Evolutionary conservation across 2,113 vertebrate genomes (phyloP).

Genomic region (Sialia sialis): DNA sequence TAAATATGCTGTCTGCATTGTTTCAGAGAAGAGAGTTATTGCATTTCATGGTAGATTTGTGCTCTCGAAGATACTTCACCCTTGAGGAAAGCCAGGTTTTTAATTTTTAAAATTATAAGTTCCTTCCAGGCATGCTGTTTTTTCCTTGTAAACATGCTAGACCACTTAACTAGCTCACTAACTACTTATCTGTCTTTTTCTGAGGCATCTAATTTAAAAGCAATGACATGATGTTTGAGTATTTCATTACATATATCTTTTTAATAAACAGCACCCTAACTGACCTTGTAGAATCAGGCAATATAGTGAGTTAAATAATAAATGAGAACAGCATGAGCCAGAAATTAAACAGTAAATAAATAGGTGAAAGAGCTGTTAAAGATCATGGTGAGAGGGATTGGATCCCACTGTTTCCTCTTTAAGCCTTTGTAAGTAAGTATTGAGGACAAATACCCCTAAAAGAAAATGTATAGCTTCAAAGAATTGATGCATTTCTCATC

Average conservation of each 20-base stretch:
- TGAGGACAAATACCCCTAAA: not conserved
- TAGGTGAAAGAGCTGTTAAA: not conserved
- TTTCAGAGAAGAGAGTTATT: not conserved
- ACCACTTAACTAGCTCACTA: not conserved
- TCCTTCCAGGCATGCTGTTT: not conserved
- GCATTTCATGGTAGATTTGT: slow-evolving; percentile 10
- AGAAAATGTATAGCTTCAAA: not conserved
- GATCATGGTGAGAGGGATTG: not conserved
- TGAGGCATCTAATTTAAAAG: not conserved
- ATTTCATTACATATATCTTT: not conserved
- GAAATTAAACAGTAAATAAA: not conserved
- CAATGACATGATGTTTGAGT: not conserved
- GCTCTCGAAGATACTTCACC: not conserved
- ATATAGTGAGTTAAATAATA: slow-evolving; percentile 7
- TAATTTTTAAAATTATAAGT: slow-evolving; percentile 28
- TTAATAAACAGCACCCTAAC: not conserved
- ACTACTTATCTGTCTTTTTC: not conserved
- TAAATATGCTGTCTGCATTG: not conserved
- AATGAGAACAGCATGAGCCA: not conserved
- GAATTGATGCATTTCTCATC: not conserved
- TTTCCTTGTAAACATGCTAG: slow-evolving; percentile 22
- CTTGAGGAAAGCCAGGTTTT: slow-evolving; percentile 18
- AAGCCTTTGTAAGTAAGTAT: not conserved
- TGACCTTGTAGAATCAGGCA: not conserved
- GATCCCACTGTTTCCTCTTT: not conserved